Evolutionary conservation across 1,140 invertebrate species (phyloP), one percentile per base, ranked within the genome.

Genomic region (Orussus abietinus): DNA sequence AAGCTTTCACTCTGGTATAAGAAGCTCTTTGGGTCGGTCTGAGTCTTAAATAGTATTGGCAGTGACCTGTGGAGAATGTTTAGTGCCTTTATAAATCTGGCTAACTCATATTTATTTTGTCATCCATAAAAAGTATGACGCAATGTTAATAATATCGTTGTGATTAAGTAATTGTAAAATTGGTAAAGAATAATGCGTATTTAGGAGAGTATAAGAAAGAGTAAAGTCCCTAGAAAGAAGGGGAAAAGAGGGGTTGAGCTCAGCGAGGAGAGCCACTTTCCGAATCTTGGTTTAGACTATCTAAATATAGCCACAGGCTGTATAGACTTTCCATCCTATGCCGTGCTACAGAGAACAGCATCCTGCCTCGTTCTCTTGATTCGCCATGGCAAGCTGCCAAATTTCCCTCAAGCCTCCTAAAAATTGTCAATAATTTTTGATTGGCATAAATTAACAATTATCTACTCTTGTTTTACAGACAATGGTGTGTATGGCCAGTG

Each of bases 221-320:
- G 25, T 10, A 28, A 28, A 28, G 25, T n/a, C n/a, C n/a, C n/a
- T n/a, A 51, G 18, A 53, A 45, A 35, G 38, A 43, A 17, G 29
- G 25, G 13, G 25, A 36, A 40, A 32, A 33, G 14, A 42, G 41
- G 38, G 48, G 36, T 36, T 45, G 42, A 41, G 49, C 47, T 53
- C 45, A 36, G 43, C 31, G 47, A 54, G 53, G 50, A 66, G 64
- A 69, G 62, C 57, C 60, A 70, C 66, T 73, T 71, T 69, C 66
- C 61, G 67, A 67, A 62, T 68, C 66, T 68, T 64, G 60, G 66
- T 73, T 72, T 71, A 70, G 70, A 66, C 53, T 51, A 38, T 63
- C 66, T 73, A 73, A 68, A 64, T 69, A 65, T 73, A 73, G 58
- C 53, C 36, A 29, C 53, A 64, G 58, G 59, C 54, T 62, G 47